These are phyloP conservation scores for Acleris holmiana DNA, from an alignment of 2,888 invertebrate species.

Conservation along the genomic window DNA sequence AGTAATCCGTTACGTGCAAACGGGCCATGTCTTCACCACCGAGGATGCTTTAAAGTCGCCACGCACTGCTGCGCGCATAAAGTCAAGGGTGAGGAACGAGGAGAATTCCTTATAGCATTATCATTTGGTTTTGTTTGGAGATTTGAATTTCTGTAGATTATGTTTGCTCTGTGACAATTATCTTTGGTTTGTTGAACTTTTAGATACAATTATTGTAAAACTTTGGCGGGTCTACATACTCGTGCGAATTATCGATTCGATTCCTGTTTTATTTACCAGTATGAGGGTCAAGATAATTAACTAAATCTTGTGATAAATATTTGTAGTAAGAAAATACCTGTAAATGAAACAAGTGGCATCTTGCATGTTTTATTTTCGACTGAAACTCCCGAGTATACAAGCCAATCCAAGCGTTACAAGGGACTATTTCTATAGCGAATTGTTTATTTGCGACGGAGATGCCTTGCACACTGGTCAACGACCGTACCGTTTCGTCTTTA, in stretches of 20 bases:
- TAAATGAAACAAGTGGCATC: not conserved
- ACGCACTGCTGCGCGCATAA: constrained; percentile 16
- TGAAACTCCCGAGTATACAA: constrained; percentile 23
- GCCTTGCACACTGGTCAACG: constrained; percentile 60
- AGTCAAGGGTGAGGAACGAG: constrained; percentile 31
- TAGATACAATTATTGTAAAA: too few species aligned
- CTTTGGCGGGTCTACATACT: too few species aligned
- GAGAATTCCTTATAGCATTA: constrained; percentile 2
- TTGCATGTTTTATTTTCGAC: constrained; percentile 3
- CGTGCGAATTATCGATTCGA: too few species aligned
- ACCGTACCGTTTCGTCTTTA: constrained; percentile 54
- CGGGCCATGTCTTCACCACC: constrained; percentile 36
- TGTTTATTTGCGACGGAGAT: constrained; percentile 42
- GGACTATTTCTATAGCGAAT: constrained; percentile 41
- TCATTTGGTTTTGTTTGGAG: not conserved
- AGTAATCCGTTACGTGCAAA: constrained; percentile 44
- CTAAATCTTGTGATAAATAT: too few species aligned
- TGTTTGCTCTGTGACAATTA: too few species aligned
- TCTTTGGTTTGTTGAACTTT: too few species aligned
- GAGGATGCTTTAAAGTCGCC: constrained; percentile 27
- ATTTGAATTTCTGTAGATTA: not conserved
- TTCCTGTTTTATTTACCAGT: too few species aligned
- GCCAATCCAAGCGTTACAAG: constrained; percentile 6
- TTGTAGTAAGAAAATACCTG: too few species aligned
- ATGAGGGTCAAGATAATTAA: too few species aligned